Evolutionary conservation across 2,113 vertebrate species (phyloP).

Genomic region (Phocoena sinus): DNA sequence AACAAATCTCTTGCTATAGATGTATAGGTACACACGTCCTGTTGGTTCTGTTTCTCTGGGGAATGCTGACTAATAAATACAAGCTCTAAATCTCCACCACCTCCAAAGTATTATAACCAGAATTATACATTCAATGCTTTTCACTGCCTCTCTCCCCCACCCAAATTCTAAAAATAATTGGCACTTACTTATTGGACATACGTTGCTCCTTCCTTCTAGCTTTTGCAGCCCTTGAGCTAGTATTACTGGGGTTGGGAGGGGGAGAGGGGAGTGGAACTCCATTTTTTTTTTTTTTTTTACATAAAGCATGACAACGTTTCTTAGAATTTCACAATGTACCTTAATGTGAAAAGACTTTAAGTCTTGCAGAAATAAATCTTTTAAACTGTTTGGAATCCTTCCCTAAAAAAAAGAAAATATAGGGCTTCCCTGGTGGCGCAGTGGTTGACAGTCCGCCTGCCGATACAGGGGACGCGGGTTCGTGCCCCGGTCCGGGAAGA

Average conservation of each 20-base stretch:
- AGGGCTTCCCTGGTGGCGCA: not conserved
- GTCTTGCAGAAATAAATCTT: not conserved
- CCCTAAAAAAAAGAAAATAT: not conserved
- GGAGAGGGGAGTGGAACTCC: not conserved
- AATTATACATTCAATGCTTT: not conserved
- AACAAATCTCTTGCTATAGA: not conserved
- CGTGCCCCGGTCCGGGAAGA: no score
- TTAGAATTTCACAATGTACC: not conserved
- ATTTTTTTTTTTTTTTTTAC: not conserved
- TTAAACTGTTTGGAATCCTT: not conserved
- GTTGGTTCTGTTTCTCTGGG: not conserved
- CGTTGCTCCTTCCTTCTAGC: not conserved
- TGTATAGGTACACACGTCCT: not conserved
- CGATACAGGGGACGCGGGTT: no score
- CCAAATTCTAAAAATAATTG: not conserved
- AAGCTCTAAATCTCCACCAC: not conserved
- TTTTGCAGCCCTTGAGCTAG: not conserved
- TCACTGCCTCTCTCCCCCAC: not conserved
- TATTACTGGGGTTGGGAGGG: not conserved
- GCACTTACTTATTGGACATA: not conserved
- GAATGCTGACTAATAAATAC: not conserved
- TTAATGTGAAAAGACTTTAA: not conserved
- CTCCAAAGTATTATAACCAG: not conserved
- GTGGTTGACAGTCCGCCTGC: no score
- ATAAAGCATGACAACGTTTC: not conserved